A percentile compares a stretch with the other conserved stretches of the same genome.
These are phyloP conservation scores for Microcebus griseorufus DNA, from an alignment of 2,113 vertebrate genomes.

Conservation along the genomic window DNA sequence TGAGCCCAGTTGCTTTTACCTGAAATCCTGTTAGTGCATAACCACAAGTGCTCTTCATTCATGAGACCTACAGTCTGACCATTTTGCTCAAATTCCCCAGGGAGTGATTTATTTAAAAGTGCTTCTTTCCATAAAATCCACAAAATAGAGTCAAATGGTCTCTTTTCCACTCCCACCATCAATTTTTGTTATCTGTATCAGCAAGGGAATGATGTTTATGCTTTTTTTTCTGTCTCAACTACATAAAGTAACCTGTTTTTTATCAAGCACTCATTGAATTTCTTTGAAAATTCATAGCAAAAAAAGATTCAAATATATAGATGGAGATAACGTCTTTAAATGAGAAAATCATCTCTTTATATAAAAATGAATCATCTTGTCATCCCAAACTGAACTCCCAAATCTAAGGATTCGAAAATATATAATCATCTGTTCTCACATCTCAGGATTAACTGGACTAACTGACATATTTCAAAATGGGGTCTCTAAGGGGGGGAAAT, in stretches of 20 bases:
- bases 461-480: background rate
- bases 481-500: no score
- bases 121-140: slow-evolving; percentile 55
- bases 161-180: slow-evolving; percentile 50
- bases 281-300: slow-evolving; percentile 20
- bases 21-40: slow-evolving; percentile 43
- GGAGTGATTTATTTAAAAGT: slow-evolving; percentile 69
- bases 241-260: slow-evolving; percentile 68
- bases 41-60: background rate
- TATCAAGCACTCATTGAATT: slow-evolving; percentile 58
- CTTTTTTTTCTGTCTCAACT: background rate
- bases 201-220: slow-evolving; percentile 50
- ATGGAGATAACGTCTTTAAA: slow-evolving; percentile 24
- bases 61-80: slow-evolving; percentile 20
- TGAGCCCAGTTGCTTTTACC: background rate
- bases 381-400: background rate
- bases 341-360: slow-evolving; percentile 7
- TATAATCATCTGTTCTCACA: background rate
- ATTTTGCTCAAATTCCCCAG: slow-evolving; percentile 47
- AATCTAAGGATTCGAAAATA: background rate
- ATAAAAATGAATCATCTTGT: background rate
- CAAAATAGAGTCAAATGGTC: slow-evolving; percentile 63
- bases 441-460: background rate
- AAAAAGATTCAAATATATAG: slow-evolving; percentile 44
- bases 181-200: slow-evolving; percentile 67